Conservation (phyloP, 2,797 vertebrate species). For the Tapera naevia region DNA sequence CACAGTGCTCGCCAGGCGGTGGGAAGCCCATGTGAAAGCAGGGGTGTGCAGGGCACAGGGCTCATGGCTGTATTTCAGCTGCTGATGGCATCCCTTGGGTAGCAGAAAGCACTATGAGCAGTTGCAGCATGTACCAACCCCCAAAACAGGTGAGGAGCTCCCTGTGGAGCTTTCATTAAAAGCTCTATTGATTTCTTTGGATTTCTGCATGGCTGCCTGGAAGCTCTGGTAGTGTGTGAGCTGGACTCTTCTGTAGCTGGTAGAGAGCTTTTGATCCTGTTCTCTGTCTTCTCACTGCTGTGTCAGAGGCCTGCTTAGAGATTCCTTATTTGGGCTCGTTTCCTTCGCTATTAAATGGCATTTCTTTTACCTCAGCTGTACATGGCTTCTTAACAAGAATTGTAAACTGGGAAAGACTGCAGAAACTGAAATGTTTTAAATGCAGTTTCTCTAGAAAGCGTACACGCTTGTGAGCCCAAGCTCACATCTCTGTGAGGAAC, state of each 20-base stretch:
- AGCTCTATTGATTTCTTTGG: not conserved
- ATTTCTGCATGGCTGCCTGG: not conserved
- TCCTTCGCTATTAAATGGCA: not conserved
- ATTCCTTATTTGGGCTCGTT: not conserved
- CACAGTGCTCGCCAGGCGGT: no score
- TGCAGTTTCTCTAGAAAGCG: not conserved
- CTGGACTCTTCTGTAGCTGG: not conserved
- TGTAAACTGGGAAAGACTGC: not conserved
- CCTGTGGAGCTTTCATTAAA: not conserved
- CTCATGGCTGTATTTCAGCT: rapidly evolving
- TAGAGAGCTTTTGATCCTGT: not conserved
- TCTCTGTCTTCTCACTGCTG: rapidly evolving
- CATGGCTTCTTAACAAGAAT: not conserved
- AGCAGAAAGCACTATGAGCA: not conserved
- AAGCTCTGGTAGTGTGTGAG: not conserved
- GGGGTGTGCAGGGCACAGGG: not conserved
- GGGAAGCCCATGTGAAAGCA: no score
- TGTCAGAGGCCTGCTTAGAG: no score
- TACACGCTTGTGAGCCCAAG: not conserved
- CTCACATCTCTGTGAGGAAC: not conserved
- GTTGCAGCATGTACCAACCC: not conserved
- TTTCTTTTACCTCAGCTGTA: not conserved
- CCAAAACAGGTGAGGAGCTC: not conserved
- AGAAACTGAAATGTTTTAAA: not conserved
- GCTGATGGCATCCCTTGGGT: not conserved